Evolutionary conservation across 2,888 invertebrate species (phyloP), one percentile per base, ranked within the genome.

Genomic region (Drosophila mettleri): DNA sequence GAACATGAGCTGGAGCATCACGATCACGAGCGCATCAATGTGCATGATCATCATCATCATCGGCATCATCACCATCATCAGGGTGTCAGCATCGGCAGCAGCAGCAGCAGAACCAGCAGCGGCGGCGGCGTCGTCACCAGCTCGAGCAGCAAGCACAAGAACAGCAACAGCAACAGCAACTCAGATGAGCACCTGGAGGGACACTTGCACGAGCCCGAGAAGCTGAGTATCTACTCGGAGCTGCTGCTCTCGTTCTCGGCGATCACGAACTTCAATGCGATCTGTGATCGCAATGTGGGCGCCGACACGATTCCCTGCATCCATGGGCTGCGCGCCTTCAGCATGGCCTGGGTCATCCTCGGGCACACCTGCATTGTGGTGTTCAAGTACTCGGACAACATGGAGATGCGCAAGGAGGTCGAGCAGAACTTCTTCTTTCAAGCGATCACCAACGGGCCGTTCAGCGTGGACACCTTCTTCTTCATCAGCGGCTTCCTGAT

Each of bases 331-430:
- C 92, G 95, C 45, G 94, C 94, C 12, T 92, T 95, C 66, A 95
- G 95, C 80, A 95, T 95, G 94, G 94, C 94, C 33, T 95, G 95
- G 95, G 95, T 95, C 61, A 95, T 95, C 70, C 93, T 95, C 69
- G 95, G 95, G 0, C 95, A 96, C 90, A 95, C 95, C 0, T 96
- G 95, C 89, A 96, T 97, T 81, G 94, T 96, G 3, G 95, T 95
- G 3, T 97, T 96, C 91, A 96, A 97, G 93, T 97, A 96, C 90
- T 95, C 96, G 45, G 97, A 97, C 91, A 97, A 97, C 92, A 96
- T 96, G 90, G 95, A 95, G 55, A 93, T 95, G 86, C 93, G 95
- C 71, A 94, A 94, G 80, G 93, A 96, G 65, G 94, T 96, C 34
- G 96, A 96, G 91, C 94, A 95, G 91, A 95, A 95, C 85, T 96